Percentiles rank a stretch among this genome's conserved stretches.
phyloP scores from a whole-genome alignment of 92 coral and sea anemone species.

The Phenganax stokvisi region DNA sequence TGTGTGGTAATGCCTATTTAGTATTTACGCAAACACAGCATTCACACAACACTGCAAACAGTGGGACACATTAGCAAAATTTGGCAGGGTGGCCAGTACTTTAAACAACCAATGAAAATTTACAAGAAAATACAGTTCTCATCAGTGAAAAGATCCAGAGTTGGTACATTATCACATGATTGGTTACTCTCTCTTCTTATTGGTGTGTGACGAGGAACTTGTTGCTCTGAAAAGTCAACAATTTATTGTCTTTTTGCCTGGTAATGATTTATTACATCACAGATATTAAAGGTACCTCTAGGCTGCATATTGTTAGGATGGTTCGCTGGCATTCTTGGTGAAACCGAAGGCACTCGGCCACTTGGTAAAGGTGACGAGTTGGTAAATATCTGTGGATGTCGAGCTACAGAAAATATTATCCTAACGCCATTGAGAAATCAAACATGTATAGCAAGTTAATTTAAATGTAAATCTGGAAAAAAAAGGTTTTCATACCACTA shows the following conservation, averaged over 20 bases:
- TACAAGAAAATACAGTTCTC: conserved; percentile 34
- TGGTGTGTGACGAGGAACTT: conserved; percentile 31
- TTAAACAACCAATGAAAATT: neutral
- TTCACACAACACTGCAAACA: neutral
- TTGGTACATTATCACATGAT: neutral
- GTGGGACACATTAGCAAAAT: too few relatives aligned
- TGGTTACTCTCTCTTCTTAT: neutral
- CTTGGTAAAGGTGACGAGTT: conserved; percentile 10
- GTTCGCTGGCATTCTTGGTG: conserved; percentile 31
- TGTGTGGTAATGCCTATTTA: too few relatives aligned
- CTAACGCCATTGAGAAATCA: neutral
- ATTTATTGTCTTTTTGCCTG: neutral
- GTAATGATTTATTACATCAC: neutral
- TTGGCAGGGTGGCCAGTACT: neutral
- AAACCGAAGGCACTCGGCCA: conserved; percentile 32
- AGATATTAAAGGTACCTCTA: neutral
- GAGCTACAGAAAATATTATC: neutral
- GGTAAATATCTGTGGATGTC: neutral
- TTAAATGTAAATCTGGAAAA: neutral
- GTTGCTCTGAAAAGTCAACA: conserved; percentile 28
- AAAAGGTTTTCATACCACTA: conserved; percentile 10
- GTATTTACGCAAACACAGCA: neutral
- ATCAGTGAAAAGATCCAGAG: conserved; percentile 28
- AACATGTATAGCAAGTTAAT: neutral
- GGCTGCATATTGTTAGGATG: neutral